A percentile compares a stretch with the other conserved stretches of the same genome.
phyloP scores from a whole-genome alignment of 2,113 vertebrate species.

The Oryzias javanicus region DNA sequence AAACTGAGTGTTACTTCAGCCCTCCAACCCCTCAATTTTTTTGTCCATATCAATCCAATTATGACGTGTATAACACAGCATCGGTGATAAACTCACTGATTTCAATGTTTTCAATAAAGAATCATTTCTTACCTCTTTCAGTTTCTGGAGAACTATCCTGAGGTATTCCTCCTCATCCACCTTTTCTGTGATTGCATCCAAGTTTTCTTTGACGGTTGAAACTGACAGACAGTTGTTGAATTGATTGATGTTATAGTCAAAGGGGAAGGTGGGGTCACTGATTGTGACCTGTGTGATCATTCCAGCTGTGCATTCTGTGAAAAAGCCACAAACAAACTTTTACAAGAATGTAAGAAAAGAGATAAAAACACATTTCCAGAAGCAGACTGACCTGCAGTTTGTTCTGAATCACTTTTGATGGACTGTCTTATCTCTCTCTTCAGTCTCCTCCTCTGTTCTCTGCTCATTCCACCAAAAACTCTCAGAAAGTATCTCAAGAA shows the following conservation, averaged over 20 bases:
- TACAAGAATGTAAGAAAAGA: neutral
- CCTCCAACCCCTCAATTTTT: too few relatives aligned
- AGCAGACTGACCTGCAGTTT: slow-evolving; percentile 41
- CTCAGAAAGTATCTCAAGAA: slow-evolving; percentile 58
- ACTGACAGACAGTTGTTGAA: slow-evolving; percentile 70
- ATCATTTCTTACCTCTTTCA: slow-evolving; percentile 62
- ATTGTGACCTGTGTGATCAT: slow-evolving; percentile 57
- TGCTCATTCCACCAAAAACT: neutral
- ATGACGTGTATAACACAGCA: too few relatives aligned
- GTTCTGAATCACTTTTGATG: neutral
- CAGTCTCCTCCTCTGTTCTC: neutral
- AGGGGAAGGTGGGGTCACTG: slow-evolving; percentile 60
- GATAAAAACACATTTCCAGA: neutral
- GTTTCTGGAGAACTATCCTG: slow-evolving; percentile 62
- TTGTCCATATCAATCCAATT: too few relatives aligned
- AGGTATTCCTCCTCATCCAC: slow-evolving; percentile 51
- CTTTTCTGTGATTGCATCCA: slow-evolving; percentile 55
- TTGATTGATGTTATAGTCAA: slow-evolving; percentile 61
- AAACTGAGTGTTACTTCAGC: too few relatives aligned
- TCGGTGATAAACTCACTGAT: too few relatives aligned
- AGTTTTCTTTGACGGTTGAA: slow-evolving; percentile 50
- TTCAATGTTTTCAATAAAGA: too few relatives aligned
- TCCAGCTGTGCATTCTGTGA: slow-evolving; percentile 50
- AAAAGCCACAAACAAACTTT: slow-evolving; percentile 8
- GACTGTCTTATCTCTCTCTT: slow-evolving; percentile 25